These are phyloP conservation scores for Diorhabda carinulata DNA, from an alignment of 1,140 invertebrate genomes.

Conservation along the genomic window DNA sequence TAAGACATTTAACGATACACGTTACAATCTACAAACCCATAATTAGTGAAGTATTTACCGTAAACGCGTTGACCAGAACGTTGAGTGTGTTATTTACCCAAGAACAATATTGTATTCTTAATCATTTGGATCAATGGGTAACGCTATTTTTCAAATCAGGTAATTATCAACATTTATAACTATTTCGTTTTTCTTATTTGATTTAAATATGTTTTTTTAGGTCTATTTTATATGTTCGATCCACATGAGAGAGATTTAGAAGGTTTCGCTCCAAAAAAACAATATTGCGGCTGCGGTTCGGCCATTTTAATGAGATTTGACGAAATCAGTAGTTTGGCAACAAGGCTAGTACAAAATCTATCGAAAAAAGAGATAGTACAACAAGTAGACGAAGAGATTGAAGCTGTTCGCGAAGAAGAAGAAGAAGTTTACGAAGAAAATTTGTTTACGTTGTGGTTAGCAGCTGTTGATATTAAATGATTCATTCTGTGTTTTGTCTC, in stretches of 20 bases:
- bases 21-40: conserved; percentile 40
- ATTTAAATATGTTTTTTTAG: conserved; percentile 10
- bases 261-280: conserved; percentile 17
- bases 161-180: background rate
- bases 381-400: background rate
- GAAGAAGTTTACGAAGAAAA: conserved; percentile 4
- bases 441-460: conserved; percentile 26
- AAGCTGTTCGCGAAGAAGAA: background rate
- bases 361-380: conserved; percentile 25
- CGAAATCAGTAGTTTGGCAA: conserved; percentile 16
- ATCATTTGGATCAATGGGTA: conserved; percentile 28
- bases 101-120: conserved; percentile 39
- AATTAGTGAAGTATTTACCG: conserved; percentile 27
- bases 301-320: conserved; percentile 28
- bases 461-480: conserved; percentile 12
- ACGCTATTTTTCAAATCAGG: conserved; percentile 36
- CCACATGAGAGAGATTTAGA: conserved; percentile 37
- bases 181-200: background rate
- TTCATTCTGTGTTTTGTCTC: background rate
- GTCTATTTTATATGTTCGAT: conserved; percentile 42
- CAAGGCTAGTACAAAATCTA: conserved; percentile 35
- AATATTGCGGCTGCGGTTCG: conserved; percentile 13
- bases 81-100: conserved; percentile 39
- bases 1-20: conserved; percentile 27
- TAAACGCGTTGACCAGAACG: conserved; percentile 22